These are phyloP conservation scores for Arnoldichthys spilopterus DNA, from an alignment of 2,797 vertebrate species.

Conservation along the genomic window DNA sequence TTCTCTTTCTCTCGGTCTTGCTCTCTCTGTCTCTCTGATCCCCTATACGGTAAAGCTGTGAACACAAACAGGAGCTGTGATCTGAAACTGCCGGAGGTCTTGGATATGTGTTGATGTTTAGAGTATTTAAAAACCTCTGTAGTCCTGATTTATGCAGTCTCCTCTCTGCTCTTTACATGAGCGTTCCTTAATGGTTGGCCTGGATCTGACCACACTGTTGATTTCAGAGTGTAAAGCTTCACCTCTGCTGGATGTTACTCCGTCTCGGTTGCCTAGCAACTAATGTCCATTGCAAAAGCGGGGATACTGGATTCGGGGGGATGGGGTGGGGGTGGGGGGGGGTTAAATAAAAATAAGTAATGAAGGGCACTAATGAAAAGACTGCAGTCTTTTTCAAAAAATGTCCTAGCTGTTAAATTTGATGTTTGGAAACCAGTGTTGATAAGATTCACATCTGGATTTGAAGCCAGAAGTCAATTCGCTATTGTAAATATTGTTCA, in stretches of 20 bases:
- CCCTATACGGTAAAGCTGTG: slow-evolving; percentile 41
- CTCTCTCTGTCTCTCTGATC: slow-evolving; percentile 2
- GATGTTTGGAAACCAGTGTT: slow-evolving; percentile 7
- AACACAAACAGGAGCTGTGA: slow-evolving; percentile 28
- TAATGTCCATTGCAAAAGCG: slow-evolving; percentile 50
- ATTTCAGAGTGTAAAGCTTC: slow-evolving; percentile 56
- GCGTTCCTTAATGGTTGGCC: slow-evolving; percentile 37
- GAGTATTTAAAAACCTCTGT: slow-evolving; percentile 25
- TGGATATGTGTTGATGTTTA: slow-evolving; percentile 28
- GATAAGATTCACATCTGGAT: not conserved
- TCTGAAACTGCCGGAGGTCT: slow-evolving; percentile 29
- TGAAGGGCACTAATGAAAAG: slow-evolving; percentile 24
- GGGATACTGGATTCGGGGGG: slow-evolving; percentile 50
- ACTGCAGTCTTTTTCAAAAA: not conserved
- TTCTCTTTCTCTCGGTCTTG: slow-evolving; percentile 8
- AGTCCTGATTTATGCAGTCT: slow-evolving; percentile 28
- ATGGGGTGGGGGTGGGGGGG: no score
- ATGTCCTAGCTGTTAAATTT: not conserved
- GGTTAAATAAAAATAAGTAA: slow-evolving; percentile 27
- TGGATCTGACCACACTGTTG: slow-evolving; percentile 43
- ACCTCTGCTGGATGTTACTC: slow-evolving; percentile 50
- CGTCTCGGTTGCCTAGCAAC: slow-evolving; percentile 60
- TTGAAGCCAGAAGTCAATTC: not conserved
- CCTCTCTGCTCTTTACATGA: slow-evolving; percentile 39
- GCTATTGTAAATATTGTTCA: not conserved